A percentile compares a stretch with the other conserved stretches of the same genome.
phyloP scores from a whole-genome alignment of 2,797 vertebrate genomes.

The Chaunax sp. region DNA sequence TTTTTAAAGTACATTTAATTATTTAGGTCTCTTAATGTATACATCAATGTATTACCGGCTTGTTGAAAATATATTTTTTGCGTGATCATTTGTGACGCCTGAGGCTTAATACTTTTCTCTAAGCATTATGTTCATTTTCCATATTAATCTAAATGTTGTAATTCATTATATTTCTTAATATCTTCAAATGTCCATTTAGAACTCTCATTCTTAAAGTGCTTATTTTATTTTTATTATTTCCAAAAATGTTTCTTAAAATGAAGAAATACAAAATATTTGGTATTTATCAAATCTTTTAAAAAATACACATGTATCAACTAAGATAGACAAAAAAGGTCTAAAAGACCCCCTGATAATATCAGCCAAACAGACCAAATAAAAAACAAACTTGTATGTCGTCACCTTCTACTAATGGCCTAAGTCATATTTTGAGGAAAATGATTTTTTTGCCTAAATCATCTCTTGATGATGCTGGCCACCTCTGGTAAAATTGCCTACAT shows the following conservation, averaged over 20 bases:
- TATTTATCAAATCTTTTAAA: not conserved
- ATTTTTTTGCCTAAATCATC: no score
- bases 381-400: no score
- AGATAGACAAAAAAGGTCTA: no score
- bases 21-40: not conserved
- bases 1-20: not conserved
- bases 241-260: not conserved
- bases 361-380: not conserved
- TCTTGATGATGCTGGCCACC: no score
- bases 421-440: no score
- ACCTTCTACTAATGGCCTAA: no score
- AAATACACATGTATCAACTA: no score
- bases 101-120: not conserved
- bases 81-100: not conserved
- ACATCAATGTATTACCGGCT: not conserved
- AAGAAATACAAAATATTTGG: not conserved
- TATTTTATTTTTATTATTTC: not conserved
- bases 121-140: not conserved
- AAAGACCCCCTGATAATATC: not conserved
- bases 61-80: not conserved
- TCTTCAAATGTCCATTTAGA: not conserved
- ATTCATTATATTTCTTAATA: fast-evolving
- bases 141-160: not conserved
- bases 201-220: not conserved
- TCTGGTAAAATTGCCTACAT: no score